Evolutionary conservation across 2,797 vertebrate genomes (phyloP), one percentile per base, ranked within the genome.

Genomic region (Schizopygopsis pylzovi): DNA sequence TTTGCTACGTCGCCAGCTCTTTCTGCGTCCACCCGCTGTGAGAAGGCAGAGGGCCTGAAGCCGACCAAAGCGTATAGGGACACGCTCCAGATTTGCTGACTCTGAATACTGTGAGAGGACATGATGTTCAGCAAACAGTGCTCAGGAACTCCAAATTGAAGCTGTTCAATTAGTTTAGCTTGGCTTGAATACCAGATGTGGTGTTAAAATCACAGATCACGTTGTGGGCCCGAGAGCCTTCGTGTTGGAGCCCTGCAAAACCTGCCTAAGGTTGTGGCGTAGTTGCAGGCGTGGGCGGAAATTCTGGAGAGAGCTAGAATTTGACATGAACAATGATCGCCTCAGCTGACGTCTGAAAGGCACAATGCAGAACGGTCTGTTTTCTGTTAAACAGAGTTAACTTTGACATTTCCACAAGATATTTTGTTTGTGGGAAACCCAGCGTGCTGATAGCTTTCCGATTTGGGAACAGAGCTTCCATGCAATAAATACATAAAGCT

Each of bases 101-200:
- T 90, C 91, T 88, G 89, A 45, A 79, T 70, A 13, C 28, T 49
- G 56, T 63, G 56, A 43, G 93, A 89, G 88, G 93, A 88, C 84
- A 93, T 93, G 93, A 90, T 91, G 86, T 84, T 92, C 90, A 90
- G 92, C 92, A 93, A 94, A 81, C 88, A 91, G 92, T 89, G 93
- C 92, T 94, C 92, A 93, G 92, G 90, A 90, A 87, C 89, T 87
- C 54, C 1, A 87, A 90, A 90, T 87, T 90, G 92, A 92, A 91
- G 93, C 83, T 11, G 76, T 92, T 93, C 90, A 91, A 92, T 92
- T 93, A 90, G 89, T 61, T 92, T 94, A 91, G 90, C 89, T 89
- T 89, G 92, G 90, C 90, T 91, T 91, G 91, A 91, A 93, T 93
- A 93, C 92, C 94, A 95, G 93, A 95, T 94, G 93, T 94, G 92